Base-by-base conservation (phyloP, 2,888 invertebrate genomes). In the Limulus polyphemus region DNA sequence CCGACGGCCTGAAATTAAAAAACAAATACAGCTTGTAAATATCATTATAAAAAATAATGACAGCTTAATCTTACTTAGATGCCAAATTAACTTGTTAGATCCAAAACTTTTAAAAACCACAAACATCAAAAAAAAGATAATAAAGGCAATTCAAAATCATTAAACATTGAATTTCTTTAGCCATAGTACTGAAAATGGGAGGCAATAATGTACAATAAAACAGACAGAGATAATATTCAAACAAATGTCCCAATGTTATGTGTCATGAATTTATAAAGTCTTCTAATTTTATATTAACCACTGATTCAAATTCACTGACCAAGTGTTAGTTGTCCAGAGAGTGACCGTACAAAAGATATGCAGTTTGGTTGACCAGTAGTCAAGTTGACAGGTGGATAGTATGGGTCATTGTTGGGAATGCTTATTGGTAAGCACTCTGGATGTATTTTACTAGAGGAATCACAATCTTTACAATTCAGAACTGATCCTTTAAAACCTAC, bases 371-470 rank as follows among this genome's bases (percentile, higher is more conserved):
- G 50, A 11, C 64, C 62, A 32, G 66, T 66, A 11, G 61, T 65
- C 46, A 51, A 11, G 17, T 65, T 63, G 47, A 63, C 55, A 48
- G 66, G 57, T 12, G 79, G 79, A 74, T 91, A 95, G 77, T 86
- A 90, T 64, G 90, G 88, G 76, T 95, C 95, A 0, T 89, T 87
- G 0, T 85, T 76, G 0, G 93, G 94, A 0, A 95, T 85, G 0
- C 87, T 87, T 78, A 95, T 90, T 0, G 95, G 95, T 78, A 88
- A 87, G 74, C 95, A 95, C 73, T 94, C 93, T 0, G 91, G 90
- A 75, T 94, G 94, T 0, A 94, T 90, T 0, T 88, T 88, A 58
- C 86, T 81, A 0, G 86, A 81, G 0, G 93, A 90, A 72, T 94
- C 90, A 74, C 95, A 95, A 0, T 88, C 82, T 50, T 91, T 82